Percentiles rank a stretch among this genome's conserved stretches.
Evolutionary conservation across 2,113 vertebrate species (phyloP).

Genomic region (Trogon surrucura): DNA sequence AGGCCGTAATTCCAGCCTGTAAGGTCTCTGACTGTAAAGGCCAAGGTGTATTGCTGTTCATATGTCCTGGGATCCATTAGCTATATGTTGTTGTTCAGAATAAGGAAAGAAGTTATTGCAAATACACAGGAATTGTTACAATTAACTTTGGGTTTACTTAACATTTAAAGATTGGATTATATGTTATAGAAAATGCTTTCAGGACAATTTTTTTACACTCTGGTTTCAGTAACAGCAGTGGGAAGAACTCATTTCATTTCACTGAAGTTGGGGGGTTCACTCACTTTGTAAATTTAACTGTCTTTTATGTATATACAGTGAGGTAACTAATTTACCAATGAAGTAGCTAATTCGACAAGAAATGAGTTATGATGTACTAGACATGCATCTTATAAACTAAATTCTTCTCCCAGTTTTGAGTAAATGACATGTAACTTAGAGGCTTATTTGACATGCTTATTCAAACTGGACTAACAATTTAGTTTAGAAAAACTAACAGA

Average conservation of each 20-base stretch:
- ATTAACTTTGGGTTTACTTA: not conserved
- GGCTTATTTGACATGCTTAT: not conserved
- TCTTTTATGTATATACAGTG: not conserved
- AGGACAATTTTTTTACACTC: not conserved
- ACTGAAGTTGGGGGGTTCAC: not conserved
- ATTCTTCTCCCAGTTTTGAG: not conserved
- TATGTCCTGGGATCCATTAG: not conserved
- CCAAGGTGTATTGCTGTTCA: not conserved
- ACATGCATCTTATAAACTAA: not conserved
- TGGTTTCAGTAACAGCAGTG: not conserved
- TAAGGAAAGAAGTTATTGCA: not conserved
- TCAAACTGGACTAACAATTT: not conserved
- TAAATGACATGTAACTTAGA: not conserved
- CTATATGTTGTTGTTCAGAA: not conserved
- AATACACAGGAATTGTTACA: not conserved
- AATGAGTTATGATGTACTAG: not conserved
- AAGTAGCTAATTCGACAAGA: not conserved
- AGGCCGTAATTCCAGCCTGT: not conserved
- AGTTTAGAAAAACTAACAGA: not conserved
- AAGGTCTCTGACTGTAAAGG: not conserved
- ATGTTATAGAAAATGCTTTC: not conserved
- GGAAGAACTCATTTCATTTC: not conserved
- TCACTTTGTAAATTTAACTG: not conserved
- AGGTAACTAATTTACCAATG: not conserved
- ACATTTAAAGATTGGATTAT: not conserved